Base-by-base conservation (phyloP, 2,797 vertebrate species). In the Falco peregrinus region DNA sequence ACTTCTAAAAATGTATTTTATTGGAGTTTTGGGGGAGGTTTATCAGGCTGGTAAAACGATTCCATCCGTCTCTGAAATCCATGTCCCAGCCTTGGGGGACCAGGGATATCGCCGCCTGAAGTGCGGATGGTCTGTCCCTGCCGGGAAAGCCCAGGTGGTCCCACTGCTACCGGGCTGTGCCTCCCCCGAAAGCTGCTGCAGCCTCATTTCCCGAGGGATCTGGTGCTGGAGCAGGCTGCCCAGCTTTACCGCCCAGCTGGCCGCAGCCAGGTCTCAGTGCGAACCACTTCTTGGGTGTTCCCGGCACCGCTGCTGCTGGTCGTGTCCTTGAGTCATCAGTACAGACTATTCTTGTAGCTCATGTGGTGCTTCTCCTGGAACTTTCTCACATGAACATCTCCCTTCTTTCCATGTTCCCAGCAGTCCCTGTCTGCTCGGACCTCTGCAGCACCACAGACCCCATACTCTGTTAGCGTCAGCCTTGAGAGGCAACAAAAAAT, bases 81-180 rank as follows among this genome's bases (percentile, higher is more conserved):
- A 37, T 16, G 29, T 54, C 33, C 45, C 60, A n/a, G 60, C n/a
- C 28, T 59, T 45, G 13, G 3, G 70, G 79, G 15, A 60, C 14
- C 26, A 0, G 1, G 71, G 64, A 8, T 12, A 21, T 18, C 2
- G 1, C 41, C 87, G 70, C 39, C 57, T 33, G 20, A 61, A 77
- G 10, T 13, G 28, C 51, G 68, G 71, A 31, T 0, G 0, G 7
- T 33, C n/a, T 16, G 19, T 53, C 68, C 28, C 28, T 0, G 0
- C 10, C 1, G 2, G 61, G 51, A 78, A 31, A 60, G 24, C 13
- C n/a, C 26, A 18, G 0, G 1, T 22, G 13, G 37, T 24, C 60
- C 43, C 2, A 0, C 17, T 51, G 35, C 37, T 11, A 6, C 6
- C 1, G 4, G 48, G 16, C 26, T 77, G 45, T 76, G 21, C 77